Evolutionary conservation across 2,888 invertebrate genomes (phyloP), one percentile per base, ranked within the genome.

Genomic region (Amblyjoppa proteus): DNA sequence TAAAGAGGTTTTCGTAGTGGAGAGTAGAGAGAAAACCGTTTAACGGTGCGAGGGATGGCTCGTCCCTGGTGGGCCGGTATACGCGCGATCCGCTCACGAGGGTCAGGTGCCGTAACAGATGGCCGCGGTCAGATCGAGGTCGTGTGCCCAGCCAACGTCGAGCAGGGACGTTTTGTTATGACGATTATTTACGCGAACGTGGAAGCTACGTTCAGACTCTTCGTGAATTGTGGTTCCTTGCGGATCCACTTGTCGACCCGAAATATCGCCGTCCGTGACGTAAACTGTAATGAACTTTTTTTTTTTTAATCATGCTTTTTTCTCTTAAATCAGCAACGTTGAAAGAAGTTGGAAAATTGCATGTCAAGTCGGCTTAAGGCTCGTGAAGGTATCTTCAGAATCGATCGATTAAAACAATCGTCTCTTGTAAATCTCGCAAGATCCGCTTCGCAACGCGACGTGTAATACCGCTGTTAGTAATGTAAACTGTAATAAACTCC

Each of bases 81-180:
- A 58, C 56, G n/a, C 41, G 64, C 34, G 49, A 34, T 28, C 51
- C 81, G 74, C 38, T 70, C 41, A 28, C 53, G 68, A 74, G 51
- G 58, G 77, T 71, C 77, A 77, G 77, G 77, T 71, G 77, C 53
- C 34, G 66, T 75, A 75, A 81, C 82, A 82, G 82, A 82, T 82
- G 82, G 76, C 66, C 41, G 56, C 61, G 70, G 69, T 74, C 49
- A 56, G 45, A 66, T 51, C 51, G 76, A 66, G 66, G 51, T 66
- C 76, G 51, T 66, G n/a, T 6, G 41, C 58, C 58, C 41, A 45
- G 45, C 41, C n/a, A 41, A 25, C 28, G 25, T 38, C 28, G 41
- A 9, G 28, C n/a, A 25, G 49, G 49, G 20, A 34, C 45, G 34
- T 38, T 64, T 28, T 66, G 20, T 64, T 66, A 25, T 51, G 13